Base-by-base conservation (phyloP, 2,113 vertebrate species). In the Platycercus adscitus region DNA sequence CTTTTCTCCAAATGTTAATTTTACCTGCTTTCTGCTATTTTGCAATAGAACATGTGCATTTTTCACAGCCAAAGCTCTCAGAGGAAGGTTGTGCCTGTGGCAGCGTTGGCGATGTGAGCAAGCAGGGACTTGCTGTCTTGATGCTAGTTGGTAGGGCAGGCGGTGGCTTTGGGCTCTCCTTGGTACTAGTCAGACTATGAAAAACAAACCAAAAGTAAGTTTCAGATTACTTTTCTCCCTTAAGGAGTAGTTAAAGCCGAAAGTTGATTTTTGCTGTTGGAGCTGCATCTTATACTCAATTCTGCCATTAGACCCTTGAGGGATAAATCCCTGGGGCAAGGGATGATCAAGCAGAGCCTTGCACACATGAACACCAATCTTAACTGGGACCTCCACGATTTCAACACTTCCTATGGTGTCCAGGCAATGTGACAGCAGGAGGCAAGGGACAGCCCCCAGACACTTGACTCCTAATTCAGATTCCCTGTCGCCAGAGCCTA, bases 131-230 rank as follows among this genome's bases (percentile, higher is more conserved):
- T 64, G 33, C 89, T 52, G 55, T 73, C 92, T 95, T 77, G 56
- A 89, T 63, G 53, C 72, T 87, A 33, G 81, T 37, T 73, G 92
- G 97, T 65, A 68, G 77, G 78, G 28, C 72, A 60, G 70, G 88
- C 90, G 53, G 49, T 86, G 95, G 95, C 86, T 95, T 97, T 97
- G 47, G 95, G 53, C 33, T 91, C 93, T 72, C 95, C 94, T 86
- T 98, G 97, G 84, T 98, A 97, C 97, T 97, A 47, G 20, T 53
- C 50, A 73, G 81, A 85, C 24, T 33, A 60, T 33, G 23, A 55
- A 79, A 83, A 86, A 56, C 11, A 68, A 88, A 39, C 39, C 72
- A 71, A 52, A 91, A 84, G 26, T 71, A 91, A 84, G 26, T 71
- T 93, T 80, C 56, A 49, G 61, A 90, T 64, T 72, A 55, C 33